Conservation (phyloP, 2,113 vertebrate genomes). For the Planiliza haematocheilus region DNA sequence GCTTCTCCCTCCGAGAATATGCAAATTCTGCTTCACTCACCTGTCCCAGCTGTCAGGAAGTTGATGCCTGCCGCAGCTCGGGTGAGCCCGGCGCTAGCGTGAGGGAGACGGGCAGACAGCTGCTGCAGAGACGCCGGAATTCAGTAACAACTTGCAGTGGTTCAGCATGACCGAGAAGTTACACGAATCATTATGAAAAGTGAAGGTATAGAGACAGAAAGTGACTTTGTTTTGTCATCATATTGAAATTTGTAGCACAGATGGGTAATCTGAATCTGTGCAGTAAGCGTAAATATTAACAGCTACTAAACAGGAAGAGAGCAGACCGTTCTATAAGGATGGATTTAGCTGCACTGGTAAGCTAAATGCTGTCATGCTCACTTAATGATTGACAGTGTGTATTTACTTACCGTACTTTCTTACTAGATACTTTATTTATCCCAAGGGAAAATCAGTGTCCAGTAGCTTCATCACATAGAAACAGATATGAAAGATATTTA, state of each 20-base stretch:
- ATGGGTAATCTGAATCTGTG: background rate
- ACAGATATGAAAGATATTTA: too few relatives aligned
- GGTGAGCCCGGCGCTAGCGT: conserved; percentile 5
- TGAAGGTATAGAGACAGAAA: too few relatives aligned
- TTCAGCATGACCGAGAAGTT: too few relatives aligned
- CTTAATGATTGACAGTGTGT: too few relatives aligned
- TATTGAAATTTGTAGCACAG: background rate
- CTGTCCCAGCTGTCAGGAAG: background rate
- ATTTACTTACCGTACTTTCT: too few relatives aligned
- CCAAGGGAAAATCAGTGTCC: too few relatives aligned
- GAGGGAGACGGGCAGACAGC: background rate
- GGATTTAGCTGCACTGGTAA: too few relatives aligned
- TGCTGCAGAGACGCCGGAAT: conserved; percentile 11
- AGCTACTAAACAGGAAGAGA: background rate
- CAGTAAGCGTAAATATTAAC: background rate
- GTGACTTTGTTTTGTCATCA: too few relatives aligned
- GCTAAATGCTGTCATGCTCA: background rate
- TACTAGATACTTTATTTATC: too few relatives aligned
- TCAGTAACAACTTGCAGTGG: background rate
- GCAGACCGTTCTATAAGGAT: too few relatives aligned
- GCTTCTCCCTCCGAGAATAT: conserved; percentile 2
- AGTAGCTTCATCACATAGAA: too few relatives aligned
- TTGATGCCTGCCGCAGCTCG: background rate
- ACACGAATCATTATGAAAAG: too few relatives aligned
- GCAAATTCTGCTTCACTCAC: conserved; percentile 6